Conservation (phyloP, 2,797 vertebrate genomes). For the Lophotriccus pileatus region DNA sequence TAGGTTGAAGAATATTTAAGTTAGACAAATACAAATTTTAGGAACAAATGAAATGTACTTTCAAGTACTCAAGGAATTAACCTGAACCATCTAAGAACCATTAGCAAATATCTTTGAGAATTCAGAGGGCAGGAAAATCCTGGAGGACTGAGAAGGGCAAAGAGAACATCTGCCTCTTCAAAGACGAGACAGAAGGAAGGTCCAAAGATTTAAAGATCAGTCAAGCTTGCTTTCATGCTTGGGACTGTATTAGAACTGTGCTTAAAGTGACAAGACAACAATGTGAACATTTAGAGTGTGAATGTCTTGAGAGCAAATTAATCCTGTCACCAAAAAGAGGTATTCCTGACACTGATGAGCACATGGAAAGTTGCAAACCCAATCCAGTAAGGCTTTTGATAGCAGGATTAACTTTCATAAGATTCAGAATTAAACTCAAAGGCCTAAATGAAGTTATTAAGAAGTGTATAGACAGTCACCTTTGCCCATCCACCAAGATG, state of each 20-base stretch:
- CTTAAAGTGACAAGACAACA: neutral
- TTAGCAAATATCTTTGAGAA: constrained; percentile 38
- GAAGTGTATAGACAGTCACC: fast-evolving
- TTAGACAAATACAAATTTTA: neutral
- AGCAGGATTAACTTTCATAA: neutral
- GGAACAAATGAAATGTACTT: neutral
- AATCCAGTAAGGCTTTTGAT: neutral
- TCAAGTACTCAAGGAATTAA: constrained; percentile 50
- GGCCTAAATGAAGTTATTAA: neutral
- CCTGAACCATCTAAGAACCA: neutral
- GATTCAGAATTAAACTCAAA: neutral
- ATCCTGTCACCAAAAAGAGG: neutral
- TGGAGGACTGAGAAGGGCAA: neutral
- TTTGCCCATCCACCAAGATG: neutral
- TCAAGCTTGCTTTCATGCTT: neutral
- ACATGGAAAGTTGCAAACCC: neutral
- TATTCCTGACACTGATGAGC: neutral
- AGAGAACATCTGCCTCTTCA: neutral
- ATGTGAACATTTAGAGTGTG: neutral
- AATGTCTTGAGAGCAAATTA: neutral
- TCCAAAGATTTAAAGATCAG: neutral
- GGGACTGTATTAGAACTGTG: neutral
- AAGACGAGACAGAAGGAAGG: neutral
- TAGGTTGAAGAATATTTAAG: constrained; percentile 9
- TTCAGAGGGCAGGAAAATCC: neutral